Percentiles rank a stretch among this genome's conserved stretches.
Conservation (phyloP, 2,113 vertebrate species). For the Laterallus jamaicensis region DNA sequence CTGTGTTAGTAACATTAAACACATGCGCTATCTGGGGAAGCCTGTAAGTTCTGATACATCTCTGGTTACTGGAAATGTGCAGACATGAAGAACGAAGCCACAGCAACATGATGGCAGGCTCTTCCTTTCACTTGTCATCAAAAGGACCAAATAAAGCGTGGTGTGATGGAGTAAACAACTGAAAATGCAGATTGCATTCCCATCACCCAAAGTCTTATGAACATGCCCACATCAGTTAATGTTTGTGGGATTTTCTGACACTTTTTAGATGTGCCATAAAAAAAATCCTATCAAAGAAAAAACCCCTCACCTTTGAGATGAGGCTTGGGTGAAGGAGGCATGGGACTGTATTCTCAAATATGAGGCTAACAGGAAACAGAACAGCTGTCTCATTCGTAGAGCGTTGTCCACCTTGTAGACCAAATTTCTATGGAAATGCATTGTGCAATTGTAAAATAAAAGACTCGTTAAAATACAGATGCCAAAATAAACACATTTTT, state of each 20-base stretch:
- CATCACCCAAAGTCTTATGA: not conserved
- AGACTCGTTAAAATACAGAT: not conserved
- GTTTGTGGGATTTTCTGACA: not conserved
- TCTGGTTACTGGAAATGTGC: not conserved
- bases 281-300: not conserved
- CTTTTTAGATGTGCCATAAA: not conserved
- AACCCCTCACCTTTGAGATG: not conserved
- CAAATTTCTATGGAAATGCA: not conserved
- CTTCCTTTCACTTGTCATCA: not conserved
- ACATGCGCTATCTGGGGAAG: fast-evolving
- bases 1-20: not conserved
- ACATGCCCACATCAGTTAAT: not conserved
- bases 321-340: not conserved
- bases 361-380: not conserved
- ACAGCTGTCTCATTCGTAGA: not conserved
- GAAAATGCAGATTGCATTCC: constrained; percentile 5
- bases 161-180: not conserved
- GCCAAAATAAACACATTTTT: not conserved
- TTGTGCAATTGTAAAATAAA: not conserved
- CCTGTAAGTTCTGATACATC: not conserved
- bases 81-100: not conserved
- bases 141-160: not conserved
- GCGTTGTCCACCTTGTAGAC: not conserved
- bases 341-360: not conserved
- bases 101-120: not conserved